Conservation (phyloP, 1,140 invertebrate genomes). For the Achroia grisella region DNA sequence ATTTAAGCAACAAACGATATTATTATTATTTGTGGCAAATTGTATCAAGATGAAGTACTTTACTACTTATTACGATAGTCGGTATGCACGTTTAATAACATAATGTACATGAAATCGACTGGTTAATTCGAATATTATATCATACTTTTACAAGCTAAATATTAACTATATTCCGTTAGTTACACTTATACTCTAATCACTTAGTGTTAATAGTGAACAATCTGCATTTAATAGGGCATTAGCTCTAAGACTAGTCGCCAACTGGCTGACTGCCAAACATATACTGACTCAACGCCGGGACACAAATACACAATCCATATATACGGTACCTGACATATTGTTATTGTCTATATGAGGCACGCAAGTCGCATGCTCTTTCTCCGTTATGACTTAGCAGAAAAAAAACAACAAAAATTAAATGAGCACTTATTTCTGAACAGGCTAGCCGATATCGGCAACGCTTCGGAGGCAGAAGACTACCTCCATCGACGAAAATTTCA, state of each 20-base stretch:
- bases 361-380: not conserved
- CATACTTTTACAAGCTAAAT: no score
- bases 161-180: not conserved
- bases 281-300: constrained; percentile 26
- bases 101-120: no score
- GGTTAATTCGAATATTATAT: no score
- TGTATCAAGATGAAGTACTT: no score
- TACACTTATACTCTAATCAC: constrained; percentile 18
- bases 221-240: constrained; percentile 31
- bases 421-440: constrained; percentile 49
- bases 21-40: no score
- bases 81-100: no score
- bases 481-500: constrained; percentile 34
- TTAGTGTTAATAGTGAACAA: constrained; percentile 29
- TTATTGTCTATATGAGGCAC: constrained; percentile 7
- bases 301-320: constrained; percentile 17
- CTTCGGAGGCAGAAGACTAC: constrained; percentile 51
- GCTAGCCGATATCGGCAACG: constrained; percentile 64
- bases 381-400: not conserved
- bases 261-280: constrained; percentile 23
- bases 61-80: no score
- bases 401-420: constrained; percentile 10
- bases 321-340: constrained; percentile 6
- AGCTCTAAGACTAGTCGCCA: constrained; percentile 18
- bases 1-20: constrained; percentile 9